Base-by-base conservation (phyloP, 1,140 invertebrate species). In the Hyles vespertilio region DNA sequence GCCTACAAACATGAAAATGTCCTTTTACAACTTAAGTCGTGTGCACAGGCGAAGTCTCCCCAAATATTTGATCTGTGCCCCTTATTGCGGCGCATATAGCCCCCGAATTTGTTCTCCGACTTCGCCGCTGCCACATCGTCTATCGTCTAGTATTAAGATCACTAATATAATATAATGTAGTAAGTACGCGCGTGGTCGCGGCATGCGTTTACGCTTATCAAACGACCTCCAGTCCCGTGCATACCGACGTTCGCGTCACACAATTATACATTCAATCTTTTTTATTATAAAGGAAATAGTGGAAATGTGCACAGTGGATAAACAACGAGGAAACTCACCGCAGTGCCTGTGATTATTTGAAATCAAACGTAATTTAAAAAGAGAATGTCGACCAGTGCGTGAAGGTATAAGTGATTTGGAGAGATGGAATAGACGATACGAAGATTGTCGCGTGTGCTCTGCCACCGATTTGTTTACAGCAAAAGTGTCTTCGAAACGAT, bases 181-280 rank as follows among this genome's bases (percentile, higher is more conserved):
- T 53, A 59, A 10, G 49, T 54, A 40, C 32, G 58, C 59, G 60
- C 66, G 74, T 64, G 65, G 56, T 62, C 56, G 59, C 56, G 58
- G 61, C 63, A 72, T 81, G 77, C 72, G 74, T 67, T 54, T 46
- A 55, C 65, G 72, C 72, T 84, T 84, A 84, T 84, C 81, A 77
- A 61, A 74, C 78, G 75, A 70, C 70, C 75, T 76, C 72, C 70
- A 74, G 70, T 70, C 69, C 62, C 59, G 68, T 64, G 68, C 56
- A 59, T 67, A 58, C 56, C 45, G 51, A 55, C 64, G 59, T 43
- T 57, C 36, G 48, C 61, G 61, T 45, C 60, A 59, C 56, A 57
- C 47, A 49, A 59, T 40, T 51, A 12, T 52, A 57, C 36, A 54
- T 45, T 22, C 8, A 10, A 36, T 48, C 5, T 48, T 11, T 22